Percentiles rank a stretch among this genome's conserved stretches.
These are phyloP conservation scores for Montipora capitata DNA, from an alignment of 92 coral and sea anemone species.

Conservation along the genomic window DNA sequence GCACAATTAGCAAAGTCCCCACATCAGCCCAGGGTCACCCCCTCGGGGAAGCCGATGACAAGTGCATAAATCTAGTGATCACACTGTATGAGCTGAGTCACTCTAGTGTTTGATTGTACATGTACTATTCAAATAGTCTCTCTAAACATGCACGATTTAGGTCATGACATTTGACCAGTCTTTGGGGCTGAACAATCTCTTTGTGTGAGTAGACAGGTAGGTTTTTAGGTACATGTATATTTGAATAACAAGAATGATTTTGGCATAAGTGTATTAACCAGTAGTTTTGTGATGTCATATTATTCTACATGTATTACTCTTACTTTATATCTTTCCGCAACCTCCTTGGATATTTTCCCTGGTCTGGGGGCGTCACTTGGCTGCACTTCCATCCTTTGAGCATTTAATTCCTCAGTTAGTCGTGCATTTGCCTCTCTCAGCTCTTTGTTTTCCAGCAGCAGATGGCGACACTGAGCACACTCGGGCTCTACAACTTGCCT, in stretches of 20 bases:
- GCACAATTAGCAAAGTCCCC: no score
- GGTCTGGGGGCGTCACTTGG: conserved; percentile 55
- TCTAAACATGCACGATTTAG: neutral
- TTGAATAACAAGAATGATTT: neutral
- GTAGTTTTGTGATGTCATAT: neutral
- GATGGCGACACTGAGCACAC: conserved; percentile 33
- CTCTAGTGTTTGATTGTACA: conserved; percentile 3
- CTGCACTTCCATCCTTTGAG: conserved; percentile 8
- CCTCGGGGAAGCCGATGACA: neutral
- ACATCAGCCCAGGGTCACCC: no score
- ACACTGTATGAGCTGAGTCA: neutral
- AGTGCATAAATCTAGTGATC: neutral
- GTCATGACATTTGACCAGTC: neutral
- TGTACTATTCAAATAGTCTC: neutral
- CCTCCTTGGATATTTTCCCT: conserved; percentile 37
- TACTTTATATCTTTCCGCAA: conserved; percentile 47
- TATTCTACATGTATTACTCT: conserved; percentile 30
- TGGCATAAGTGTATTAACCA: neutral
- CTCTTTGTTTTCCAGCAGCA: conserved; percentile 34
- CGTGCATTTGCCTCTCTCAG: conserved; percentile 29
- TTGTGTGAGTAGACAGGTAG: neutral
- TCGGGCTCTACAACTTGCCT: conserved; percentile 29
- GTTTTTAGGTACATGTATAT: neutral
- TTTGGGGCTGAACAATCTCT: conserved; percentile 2
- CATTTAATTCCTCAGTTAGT: conserved; percentile 36